These are phyloP conservation scores for Cantharis rustica DNA, from an alignment of 2,888 invertebrate genomes.

Conservation along the genomic window DNA sequence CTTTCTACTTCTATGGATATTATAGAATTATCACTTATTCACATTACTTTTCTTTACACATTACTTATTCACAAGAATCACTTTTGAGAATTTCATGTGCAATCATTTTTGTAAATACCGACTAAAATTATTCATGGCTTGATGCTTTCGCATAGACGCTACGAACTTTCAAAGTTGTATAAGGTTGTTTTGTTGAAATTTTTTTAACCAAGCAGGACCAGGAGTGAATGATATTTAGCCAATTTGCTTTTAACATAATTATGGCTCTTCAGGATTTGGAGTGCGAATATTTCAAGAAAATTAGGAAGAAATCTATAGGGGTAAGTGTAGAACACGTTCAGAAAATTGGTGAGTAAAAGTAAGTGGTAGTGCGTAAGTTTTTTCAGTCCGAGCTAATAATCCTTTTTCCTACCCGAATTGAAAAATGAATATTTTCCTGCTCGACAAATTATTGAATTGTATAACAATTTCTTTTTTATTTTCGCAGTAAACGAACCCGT, in stretches of 20 bases:
- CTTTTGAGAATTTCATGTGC: neutral
- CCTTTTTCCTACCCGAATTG: neutral
- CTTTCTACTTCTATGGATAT: no score
- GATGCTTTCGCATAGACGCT: neutral
- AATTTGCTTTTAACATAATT: neutral
- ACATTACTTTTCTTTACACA: no score
- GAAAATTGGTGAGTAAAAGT: neutral
- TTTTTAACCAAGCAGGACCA: neutral
- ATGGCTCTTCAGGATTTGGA: neutral
- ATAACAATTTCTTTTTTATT: slow-evolving; percentile 31
- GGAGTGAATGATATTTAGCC: neutral
- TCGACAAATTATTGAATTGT: slow-evolving; percentile 24
- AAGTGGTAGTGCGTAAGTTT: neutral
- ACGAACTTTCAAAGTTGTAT: neutral
- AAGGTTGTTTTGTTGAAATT: neutral
- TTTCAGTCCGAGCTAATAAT: neutral
- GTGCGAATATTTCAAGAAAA: neutral
- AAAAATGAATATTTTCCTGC: neutral
- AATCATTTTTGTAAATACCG: neutral
- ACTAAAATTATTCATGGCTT: neutral
- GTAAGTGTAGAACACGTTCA: neutral
- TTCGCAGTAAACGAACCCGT: slow-evolving; percentile 44
- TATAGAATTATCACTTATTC: no score
- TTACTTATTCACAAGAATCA: no score
- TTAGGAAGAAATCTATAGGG: neutral